Conservation (phyloP, 2,888 invertebrate genomes). For the Euplagia quadripunctaria region DNA sequence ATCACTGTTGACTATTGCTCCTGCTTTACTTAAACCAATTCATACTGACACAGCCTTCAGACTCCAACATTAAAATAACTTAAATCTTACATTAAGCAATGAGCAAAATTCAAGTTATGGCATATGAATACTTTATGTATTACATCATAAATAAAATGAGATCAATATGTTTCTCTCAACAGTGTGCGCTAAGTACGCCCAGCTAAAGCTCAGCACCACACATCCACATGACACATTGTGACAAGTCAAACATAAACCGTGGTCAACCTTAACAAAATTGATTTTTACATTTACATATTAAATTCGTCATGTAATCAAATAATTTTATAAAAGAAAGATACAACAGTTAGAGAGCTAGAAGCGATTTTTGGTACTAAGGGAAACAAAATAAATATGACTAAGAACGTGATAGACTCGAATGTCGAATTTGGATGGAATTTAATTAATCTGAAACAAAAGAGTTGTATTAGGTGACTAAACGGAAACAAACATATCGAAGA, state of each 20-base stretch:
- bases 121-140: slow-evolving; percentile 77
- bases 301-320: slow-evolving; percentile 58
- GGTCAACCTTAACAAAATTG: slow-evolving; percentile 59
- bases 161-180: slow-evolving; percentile 75
- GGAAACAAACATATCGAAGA: background rate
- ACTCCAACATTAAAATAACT: slow-evolving; percentile 63
- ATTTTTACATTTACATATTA: slow-evolving; percentile 58
- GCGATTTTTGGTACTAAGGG: slow-evolving; percentile 62
- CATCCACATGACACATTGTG: slow-evolving; percentile 35
- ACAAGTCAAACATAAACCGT: slow-evolving; percentile 44
- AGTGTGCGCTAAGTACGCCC: slow-evolving; percentile 44
- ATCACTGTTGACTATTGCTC: slow-evolving; percentile 39
- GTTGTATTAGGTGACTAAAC: background rate
- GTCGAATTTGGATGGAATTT: slow-evolving; percentile 57
- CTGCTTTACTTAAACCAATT: slow-evolving; percentile 56
- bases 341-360: slow-evolving; percentile 76
- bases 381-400: slow-evolving; percentile 63
- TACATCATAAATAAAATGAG: slow-evolving; percentile 82
- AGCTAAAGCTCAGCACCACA: slow-evolving; percentile 30
- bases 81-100: slow-evolving; percentile 69
- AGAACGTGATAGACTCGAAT: slow-evolving; percentile 57
- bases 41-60: slow-evolving; percentile 69
- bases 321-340: slow-evolving; percentile 58
- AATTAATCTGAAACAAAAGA: slow-evolving; percentile 62
- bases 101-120: slow-evolving; percentile 79